A percentile compares a stretch with the other conserved stretches of the same genome.
Conservation (phyloP, 2,113 vertebrate genomes). For the Chloropsis cyanopogon region DNA sequence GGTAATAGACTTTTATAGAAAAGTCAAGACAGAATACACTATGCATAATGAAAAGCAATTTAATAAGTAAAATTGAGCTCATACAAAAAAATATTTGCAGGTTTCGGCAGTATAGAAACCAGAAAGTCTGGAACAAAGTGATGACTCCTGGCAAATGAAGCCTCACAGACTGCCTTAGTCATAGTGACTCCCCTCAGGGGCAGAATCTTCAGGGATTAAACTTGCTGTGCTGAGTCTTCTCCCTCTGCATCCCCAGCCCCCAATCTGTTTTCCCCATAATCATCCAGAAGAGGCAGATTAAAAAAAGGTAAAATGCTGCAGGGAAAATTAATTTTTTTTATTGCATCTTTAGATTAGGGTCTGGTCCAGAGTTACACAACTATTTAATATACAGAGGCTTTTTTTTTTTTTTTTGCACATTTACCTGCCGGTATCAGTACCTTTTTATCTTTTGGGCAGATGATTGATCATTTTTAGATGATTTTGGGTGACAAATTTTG, state of each 20-base stretch:
- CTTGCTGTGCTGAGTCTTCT: background rate
- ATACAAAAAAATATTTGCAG: background rate
- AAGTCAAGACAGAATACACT: background rate
- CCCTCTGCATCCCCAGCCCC: background rate
- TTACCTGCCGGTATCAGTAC: background rate
- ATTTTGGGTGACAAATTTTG: background rate
- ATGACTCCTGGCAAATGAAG: background rate
- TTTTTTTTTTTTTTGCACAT: background rate
- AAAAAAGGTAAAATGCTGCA: background rate
- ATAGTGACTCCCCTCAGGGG: background rate
- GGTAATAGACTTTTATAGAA: background rate
- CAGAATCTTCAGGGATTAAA: background rate
- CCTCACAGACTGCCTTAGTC: background rate
- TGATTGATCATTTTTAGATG: background rate
- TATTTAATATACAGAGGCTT: background rate
- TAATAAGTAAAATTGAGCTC: background rate
- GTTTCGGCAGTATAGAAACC: background rate
- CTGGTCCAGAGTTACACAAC: background rate
- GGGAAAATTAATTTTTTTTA: background rate
- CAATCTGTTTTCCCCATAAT: background rate
- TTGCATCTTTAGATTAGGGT: background rate
- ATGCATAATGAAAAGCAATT: background rate
- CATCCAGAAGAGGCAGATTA: background rate
- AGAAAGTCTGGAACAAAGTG: conserved; percentile 44
- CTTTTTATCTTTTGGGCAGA: background rate